Conservation (phyloP, 2,888 invertebrate genomes). For the Cataglyphis rosenhaueri region DNA sequence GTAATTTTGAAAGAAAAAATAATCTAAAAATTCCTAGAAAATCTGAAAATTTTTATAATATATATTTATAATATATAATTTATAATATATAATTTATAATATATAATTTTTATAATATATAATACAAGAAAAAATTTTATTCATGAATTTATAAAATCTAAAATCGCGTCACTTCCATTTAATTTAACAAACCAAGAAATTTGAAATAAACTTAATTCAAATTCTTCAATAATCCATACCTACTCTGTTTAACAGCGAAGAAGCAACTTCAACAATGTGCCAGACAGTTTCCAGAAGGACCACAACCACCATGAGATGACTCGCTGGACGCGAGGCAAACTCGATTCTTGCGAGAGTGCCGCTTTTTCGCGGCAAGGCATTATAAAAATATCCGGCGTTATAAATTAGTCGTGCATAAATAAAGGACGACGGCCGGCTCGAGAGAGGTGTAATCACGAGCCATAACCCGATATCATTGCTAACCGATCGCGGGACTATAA, state of each 20-base stretch:
- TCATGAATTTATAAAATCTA: neutral
- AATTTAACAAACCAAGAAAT: neutral
- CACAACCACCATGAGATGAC: neutral
- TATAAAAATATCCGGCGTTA: constrained; percentile 54
- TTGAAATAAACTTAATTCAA: neutral
- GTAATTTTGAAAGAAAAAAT: neutral
- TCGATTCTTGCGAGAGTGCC: neutral
- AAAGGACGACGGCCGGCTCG: constrained; percentile 65
- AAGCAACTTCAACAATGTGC: neutral
- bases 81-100: no score
- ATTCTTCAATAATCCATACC: neutral
- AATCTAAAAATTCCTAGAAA: neutral
- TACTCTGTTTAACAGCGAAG: neutral
- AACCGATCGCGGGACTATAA: constrained; percentile 63
- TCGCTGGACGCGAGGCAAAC: neutral
- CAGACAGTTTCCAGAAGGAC: neutral
- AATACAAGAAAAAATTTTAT: neutral
- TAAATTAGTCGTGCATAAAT: constrained; percentile 68
- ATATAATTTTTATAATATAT: neutral
- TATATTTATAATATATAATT: no score
- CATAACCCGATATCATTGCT: constrained; percentile 76
- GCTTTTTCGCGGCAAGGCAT: constrained; percentile 15
- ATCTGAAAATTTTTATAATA: neutral
- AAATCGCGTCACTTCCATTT: neutral
- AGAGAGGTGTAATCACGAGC: constrained; percentile 76